Evolutionary conservation across 2,888 invertebrate species (phyloP).

Genomic region (Drepanosiphum platanoidis): DNA sequence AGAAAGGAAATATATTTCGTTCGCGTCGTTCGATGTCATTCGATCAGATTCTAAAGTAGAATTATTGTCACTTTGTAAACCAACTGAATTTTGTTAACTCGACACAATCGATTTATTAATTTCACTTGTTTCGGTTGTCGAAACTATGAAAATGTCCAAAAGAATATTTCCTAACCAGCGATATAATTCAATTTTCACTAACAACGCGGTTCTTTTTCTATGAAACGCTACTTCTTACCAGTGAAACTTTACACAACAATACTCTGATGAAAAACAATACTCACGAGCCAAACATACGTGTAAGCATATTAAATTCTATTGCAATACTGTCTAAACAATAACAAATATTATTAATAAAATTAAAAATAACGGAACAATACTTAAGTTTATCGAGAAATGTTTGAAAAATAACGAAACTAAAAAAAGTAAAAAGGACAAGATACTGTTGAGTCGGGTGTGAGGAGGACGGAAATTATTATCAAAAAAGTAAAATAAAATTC

Average conservation of each 20-base stretch:
- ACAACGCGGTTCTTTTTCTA: background rate
- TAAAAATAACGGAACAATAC: background rate
- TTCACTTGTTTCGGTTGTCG: conserved; percentile 5
- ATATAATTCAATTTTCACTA: conserved; percentile 13
- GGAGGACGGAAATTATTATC: too few relatives aligned
- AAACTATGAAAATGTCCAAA: background rate
- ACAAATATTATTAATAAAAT: background rate
- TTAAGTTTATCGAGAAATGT: too few relatives aligned
- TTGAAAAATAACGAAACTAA: too few relatives aligned
- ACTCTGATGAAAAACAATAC: background rate
- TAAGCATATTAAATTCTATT: background rate
- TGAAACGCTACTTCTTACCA: background rate
- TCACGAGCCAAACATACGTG: too few relatives aligned
- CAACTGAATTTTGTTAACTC: too few relatives aligned
- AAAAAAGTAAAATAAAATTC: too few relatives aligned
- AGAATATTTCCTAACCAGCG: background rate
- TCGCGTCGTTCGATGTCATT: too few relatives aligned
- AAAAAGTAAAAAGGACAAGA: too few relatives aligned
- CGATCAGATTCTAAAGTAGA: background rate
- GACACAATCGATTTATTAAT: conserved; percentile 2
- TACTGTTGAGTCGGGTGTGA: too few relatives aligned
- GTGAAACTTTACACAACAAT: background rate
- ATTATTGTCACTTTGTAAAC: too few relatives aligned
- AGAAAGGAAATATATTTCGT: too few relatives aligned
- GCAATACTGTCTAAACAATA: background rate